These are phyloP conservation scores for Origma solitaria DNA, from an alignment of 2,113 vertebrate genomes.

Conservation along the genomic window DNA sequence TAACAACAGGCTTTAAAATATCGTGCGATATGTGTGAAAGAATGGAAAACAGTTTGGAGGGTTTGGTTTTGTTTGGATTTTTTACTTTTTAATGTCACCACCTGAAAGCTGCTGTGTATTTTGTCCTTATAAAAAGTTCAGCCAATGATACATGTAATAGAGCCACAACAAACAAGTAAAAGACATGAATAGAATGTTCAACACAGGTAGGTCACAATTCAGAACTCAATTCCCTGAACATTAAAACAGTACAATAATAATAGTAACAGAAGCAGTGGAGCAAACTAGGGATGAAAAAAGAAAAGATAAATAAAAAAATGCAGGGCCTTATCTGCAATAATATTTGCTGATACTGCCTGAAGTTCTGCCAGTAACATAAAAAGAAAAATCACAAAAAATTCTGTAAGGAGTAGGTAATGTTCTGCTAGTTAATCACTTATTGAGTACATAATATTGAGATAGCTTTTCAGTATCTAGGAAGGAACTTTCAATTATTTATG, in stretches of 20 bases:
- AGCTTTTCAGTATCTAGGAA: background rate
- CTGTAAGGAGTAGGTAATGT: background rate
- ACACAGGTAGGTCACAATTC: background rate
- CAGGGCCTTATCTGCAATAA: background rate
- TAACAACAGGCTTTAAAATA: background rate
- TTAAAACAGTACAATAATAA: background rate
- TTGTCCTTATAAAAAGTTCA: background rate
- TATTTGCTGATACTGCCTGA: background rate
- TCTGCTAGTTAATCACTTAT: background rate
- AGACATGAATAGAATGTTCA: background rate
- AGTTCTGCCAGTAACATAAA: background rate
- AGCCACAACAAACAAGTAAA: background rate
- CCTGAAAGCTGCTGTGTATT: background rate
- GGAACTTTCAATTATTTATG: background rate
- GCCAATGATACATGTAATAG: accelerated
- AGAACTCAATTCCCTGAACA: background rate
- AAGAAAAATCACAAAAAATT: background rate
- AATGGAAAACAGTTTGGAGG: background rate
- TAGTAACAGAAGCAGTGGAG: background rate
- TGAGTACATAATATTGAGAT: background rate
- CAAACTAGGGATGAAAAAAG: background rate
- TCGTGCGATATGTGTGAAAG: accelerated
- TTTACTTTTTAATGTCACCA: background rate
- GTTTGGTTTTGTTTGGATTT: background rate
- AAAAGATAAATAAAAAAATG: background rate